Conservation (phyloP, 2,113 vertebrate genomes). For the Gnathonemus longibarbis region DNA sequence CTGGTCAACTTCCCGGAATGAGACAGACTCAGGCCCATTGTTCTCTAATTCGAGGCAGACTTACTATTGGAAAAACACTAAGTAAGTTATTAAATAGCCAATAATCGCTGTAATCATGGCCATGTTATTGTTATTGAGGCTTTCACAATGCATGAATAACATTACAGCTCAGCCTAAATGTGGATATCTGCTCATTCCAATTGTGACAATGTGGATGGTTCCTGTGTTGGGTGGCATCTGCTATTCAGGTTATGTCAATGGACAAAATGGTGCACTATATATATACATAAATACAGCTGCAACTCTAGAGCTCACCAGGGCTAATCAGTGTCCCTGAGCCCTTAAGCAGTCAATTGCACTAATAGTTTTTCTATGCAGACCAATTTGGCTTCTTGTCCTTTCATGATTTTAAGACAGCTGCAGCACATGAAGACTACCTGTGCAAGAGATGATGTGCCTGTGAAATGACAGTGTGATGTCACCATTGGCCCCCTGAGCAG, state of each 20-base stretch:
- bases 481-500: neutral
- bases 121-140: neutral
- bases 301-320: neutral
- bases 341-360: neutral
- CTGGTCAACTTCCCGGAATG: constrained; percentile 5
- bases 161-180: neutral
- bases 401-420: neutral
- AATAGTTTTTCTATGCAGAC: neutral
- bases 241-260: neutral
- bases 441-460: neutral
- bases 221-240: neutral
- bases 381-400: neutral
- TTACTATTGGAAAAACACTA: neutral
- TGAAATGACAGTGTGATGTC: neutral
- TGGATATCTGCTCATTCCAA: neutral
- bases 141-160: neutral
- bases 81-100: neutral
- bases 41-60: neutral
- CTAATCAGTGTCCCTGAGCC: neutral
- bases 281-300: neutral
- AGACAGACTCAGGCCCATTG: neutral
- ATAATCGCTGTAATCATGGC: neutral
- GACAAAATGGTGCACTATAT: neutral
- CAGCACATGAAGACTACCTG: neutral
- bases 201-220: neutral